Base-by-base conservation (phyloP, 2,888 invertebrate genomes). In the Cephus runcator region DNA sequence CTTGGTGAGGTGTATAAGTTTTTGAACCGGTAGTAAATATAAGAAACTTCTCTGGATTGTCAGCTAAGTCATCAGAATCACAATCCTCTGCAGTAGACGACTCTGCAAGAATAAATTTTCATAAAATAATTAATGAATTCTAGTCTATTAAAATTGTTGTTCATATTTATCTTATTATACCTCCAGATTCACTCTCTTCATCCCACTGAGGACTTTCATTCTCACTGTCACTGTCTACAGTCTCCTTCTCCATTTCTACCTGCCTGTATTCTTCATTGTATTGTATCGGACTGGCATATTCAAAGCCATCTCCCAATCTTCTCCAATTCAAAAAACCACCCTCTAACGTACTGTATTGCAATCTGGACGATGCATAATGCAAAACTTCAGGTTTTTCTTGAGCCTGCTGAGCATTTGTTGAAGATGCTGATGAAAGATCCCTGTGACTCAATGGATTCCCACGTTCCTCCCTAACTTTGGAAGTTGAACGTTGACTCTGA, bases 1-100 rank as follows among this genome's bases (percentile, higher is more conserved):
- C 95, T 92, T 96, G 96, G 92, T 97, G 97, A 0, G 97, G 97
- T 0, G 96, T 96, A 87, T 96, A 97, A 0, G 97, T 97, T 90
- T 95, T 94, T 9, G 95, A 95, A 0, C 97, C 97, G 34, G 96
- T 96, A 1, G 96, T 96, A 90, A 97, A 97, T 83, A 97, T 97
- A 34, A 97, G 93, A 90, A 95, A 95, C 88, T 96, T 96, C 84
- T 95, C 94, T 80, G 93, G 93, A 84, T 93, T 93, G 79, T 93
- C 93, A 73, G 92, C 92, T 76, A 93, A 88, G 79, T 93, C 93
- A 69, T 92, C 92, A 30, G 88, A 86, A 69, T 92, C 91, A 79
- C 89, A 88, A 68, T 87, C 89, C 77, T 90, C 88, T 9, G 83
- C 80, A 30, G 85, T 83, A 33, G 89, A 87, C 1, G 88, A 88